Percentiles rank a stretch among this genome's conserved stretches.
Conservation (phyloP, 2,888 invertebrate species). For the Nomada flava region DNA sequence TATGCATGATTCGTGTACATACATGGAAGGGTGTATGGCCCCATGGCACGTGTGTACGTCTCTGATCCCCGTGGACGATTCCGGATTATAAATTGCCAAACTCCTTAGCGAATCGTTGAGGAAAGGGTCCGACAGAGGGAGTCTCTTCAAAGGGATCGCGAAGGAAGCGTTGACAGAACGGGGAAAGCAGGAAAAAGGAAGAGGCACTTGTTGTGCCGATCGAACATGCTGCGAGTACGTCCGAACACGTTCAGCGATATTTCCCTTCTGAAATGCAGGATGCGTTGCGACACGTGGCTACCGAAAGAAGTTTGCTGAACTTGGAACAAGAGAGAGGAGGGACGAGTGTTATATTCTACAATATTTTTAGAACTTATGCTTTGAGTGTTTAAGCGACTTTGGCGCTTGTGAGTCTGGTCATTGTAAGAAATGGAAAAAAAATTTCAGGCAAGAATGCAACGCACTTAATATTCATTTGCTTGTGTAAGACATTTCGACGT, state of each 20-base stretch:
- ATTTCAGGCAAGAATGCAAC: too few species aligned
- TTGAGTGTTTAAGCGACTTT: too few species aligned
- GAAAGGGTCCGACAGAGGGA: neutral
- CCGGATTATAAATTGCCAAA: constrained; percentile 74
- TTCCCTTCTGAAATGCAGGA: constrained; percentile 32
- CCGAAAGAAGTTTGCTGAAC: neutral
- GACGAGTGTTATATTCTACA: too few species aligned
- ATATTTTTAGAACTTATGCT: too few species aligned
- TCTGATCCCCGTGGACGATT: constrained; percentile 62
- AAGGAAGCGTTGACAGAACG: constrained; percentile 46
- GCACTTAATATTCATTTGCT: too few species aligned
- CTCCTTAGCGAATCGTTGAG: constrained; percentile 58
- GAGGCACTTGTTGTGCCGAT: constrained; percentile 53
- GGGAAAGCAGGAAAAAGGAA: constrained; percentile 27
- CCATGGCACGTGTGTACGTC: constrained; percentile 55
- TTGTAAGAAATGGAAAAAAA: too few species aligned
- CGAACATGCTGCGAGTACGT: constrained; percentile 52
- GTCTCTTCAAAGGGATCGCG: constrained; percentile 54
- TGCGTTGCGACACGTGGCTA: constrained; percentile 23
- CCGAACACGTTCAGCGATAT: constrained; percentile 40
- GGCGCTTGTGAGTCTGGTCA: too few species aligned
- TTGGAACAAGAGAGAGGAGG: neutral
- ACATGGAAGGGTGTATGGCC: constrained; percentile 30
- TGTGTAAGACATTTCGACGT: too few species aligned
- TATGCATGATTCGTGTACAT: constrained; percentile 64